These are phyloP conservation scores for Musca vetustissima DNA, from an alignment of 1,140 invertebrate species.

Conservation along the genomic window DNA sequence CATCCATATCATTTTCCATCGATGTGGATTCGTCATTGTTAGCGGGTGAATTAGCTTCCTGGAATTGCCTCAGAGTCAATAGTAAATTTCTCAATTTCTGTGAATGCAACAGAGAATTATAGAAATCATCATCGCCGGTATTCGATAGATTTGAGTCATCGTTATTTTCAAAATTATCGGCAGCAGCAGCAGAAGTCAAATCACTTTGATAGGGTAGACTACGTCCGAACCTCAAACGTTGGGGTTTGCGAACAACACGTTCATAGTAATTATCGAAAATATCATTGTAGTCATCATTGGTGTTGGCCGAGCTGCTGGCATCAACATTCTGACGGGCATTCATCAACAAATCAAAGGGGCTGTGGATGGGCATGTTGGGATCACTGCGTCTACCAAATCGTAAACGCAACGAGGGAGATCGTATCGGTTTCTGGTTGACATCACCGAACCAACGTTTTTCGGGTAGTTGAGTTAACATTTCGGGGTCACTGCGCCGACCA, in stretches of 20 bases:
- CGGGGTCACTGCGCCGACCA: conserved; percentile 69
- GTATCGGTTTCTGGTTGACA: conserved; percentile 58
- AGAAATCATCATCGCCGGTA: conserved; percentile 22
- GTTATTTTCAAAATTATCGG: background rate
- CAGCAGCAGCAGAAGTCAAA: background rate
- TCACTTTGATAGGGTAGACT: conserved; percentile 35
- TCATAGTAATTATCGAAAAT: conserved; percentile 39
- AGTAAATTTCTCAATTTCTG: conserved; percentile 38
- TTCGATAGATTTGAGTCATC: background rate
- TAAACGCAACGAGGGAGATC: conserved; percentile 64
- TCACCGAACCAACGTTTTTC: conserved; percentile 53
- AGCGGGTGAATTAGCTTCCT: conserved; percentile 5
- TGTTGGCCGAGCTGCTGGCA: background rate
- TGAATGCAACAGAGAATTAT: conserved; percentile 34
- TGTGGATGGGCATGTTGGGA: conserved; percentile 57
- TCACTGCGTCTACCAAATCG: conserved; percentile 66
- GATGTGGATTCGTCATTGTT: background rate
- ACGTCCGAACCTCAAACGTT: conserved; percentile 49
- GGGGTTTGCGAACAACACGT: conserved; percentile 45
- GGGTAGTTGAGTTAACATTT: conserved; percentile 26
- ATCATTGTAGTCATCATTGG: conserved; percentile 29
- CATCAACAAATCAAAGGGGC: conserved; percentile 23
- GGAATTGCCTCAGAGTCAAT: conserved; percentile 36
- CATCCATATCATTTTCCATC: conserved; percentile 27
- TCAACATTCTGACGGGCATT: conserved; percentile 5